Conservation (phyloP, 2,888 invertebrate genomes). For the Philopedon plagiatum region DNA sequence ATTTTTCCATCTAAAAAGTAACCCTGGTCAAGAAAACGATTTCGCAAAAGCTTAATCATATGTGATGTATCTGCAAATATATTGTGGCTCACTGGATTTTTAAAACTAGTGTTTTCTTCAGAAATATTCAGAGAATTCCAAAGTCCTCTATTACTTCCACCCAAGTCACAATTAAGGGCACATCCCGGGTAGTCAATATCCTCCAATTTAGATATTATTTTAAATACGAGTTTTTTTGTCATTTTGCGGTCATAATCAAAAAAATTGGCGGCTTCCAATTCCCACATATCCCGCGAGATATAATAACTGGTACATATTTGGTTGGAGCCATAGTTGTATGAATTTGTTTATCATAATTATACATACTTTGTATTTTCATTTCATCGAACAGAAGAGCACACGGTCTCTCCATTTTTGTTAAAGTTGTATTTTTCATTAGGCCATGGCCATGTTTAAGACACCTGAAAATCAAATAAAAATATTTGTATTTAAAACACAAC, state of each 20-base stretch:
- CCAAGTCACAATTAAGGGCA: no score
- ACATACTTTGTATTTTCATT: slow-evolving; percentile 23
- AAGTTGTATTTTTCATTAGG: slow-evolving; percentile 8
- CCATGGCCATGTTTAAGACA: neutral
- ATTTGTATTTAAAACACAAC: no score
- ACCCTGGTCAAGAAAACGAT: no score
- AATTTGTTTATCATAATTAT: slow-evolving; percentile 14
- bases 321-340: slow-evolving; percentile 38
- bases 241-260: slow-evolving; percentile 45
- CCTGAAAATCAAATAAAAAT: slow-evolving; percentile 4
- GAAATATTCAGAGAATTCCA: no score
- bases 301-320: slow-evolving; percentile 43
- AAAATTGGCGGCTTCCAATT: slow-evolving; percentile 46
- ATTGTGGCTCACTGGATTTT: no score
- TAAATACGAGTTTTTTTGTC: slow-evolving; percentile 37
- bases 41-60: no score
- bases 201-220: slow-evolving; percentile 29
- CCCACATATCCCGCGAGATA: slow-evolving; percentile 43
- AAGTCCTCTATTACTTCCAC: no score
- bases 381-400: slow-evolving; percentile 15
- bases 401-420: slow-evolving; percentile 12
- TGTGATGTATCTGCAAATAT: no score
- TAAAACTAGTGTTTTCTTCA: no score
- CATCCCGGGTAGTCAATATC: no score
- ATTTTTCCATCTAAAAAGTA: no score